A percentile compares a stretch with the other conserved stretches of the same genome.
phyloP scores from a whole-genome alignment of 2,113 vertebrate species.

The Elanoides forficatus region DNA sequence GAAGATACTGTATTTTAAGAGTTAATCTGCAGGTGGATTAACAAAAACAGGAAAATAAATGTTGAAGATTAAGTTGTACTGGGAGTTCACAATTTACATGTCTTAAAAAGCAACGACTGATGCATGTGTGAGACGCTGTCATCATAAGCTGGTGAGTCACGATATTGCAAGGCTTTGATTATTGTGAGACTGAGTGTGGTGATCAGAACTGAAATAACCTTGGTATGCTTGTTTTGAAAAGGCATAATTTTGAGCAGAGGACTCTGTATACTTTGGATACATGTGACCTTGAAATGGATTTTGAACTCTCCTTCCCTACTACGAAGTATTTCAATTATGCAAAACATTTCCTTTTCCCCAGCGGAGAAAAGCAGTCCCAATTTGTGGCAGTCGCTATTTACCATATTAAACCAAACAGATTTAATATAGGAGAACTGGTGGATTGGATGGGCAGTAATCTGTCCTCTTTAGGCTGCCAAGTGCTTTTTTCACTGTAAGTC shows the following conservation, averaged over 20 bases:
- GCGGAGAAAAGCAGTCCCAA: background rate
- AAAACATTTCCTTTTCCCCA: background rate
- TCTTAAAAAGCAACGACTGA: slow-evolving; percentile 37
- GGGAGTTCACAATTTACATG: background rate
- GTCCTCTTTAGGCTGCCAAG: background rate
- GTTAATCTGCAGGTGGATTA: background rate
- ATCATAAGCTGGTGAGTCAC: slow-evolving; percentile 49
- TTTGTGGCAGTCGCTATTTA: background rate
- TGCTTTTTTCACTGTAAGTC: background rate
- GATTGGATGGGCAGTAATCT: background rate
- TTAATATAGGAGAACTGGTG: background rate
- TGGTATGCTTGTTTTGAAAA: background rate
- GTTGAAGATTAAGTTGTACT: background rate
- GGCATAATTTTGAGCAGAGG: background rate
- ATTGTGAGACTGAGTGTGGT: background rate
- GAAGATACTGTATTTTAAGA: background rate
- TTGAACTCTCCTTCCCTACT: background rate
- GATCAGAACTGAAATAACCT: slow-evolving; percentile 38
- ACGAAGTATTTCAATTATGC: background rate
- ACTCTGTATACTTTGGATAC: background rate
- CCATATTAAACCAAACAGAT: background rate
- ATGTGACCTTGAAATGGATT: background rate
- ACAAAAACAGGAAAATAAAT: background rate
- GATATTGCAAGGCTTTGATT: slow-evolving; percentile 42
- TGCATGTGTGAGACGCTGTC: slow-evolving; percentile 34